Conservation (phyloP, 2,113 vertebrate species). For the Coptodon bakossiorum region DNA sequence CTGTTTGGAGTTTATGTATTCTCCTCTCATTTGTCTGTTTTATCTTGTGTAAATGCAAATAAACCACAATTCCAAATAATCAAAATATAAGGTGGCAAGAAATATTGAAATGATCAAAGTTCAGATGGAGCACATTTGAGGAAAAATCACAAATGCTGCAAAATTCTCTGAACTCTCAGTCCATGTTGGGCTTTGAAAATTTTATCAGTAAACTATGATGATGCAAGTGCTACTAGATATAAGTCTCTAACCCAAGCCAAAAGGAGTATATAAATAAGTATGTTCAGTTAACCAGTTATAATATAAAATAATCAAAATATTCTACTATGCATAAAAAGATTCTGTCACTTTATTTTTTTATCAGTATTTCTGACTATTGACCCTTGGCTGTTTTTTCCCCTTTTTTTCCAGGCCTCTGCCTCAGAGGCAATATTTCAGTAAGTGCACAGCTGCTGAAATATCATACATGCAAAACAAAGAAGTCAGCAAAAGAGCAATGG, state of each 20-base stretch:
- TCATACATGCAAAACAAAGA: slow-evolving; percentile 55
- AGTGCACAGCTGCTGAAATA: slow-evolving; percentile 31
- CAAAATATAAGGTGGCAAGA: background rate
- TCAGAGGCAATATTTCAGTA: slow-evolving; percentile 23
- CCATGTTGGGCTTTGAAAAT: background rate
- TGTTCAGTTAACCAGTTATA: background rate
- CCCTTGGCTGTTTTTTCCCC: background rate
- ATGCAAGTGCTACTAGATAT: background rate
- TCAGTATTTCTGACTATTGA: background rate
- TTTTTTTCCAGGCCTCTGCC: background rate
- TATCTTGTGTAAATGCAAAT: slow-evolving; percentile 45
- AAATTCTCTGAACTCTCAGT: background rate
- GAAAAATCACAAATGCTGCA: background rate
- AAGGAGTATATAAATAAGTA: background rate
- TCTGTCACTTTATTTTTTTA: background rate
- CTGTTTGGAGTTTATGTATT: slow-evolving; percentile 26
- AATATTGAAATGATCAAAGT: slow-evolving; percentile 28
- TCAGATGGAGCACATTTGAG: slow-evolving; percentile 25
- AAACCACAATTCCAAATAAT: background rate
- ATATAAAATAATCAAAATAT: background rate
- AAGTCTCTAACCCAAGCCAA: background rate
- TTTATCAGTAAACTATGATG: background rate
- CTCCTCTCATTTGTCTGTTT: slow-evolving; percentile 36
- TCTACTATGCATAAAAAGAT: background rate
- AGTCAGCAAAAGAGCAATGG: slow-evolving; percentile 58